Conservation (phyloP, 2,113 vertebrate genomes). For the Pycnonotus jocosus region DNA sequence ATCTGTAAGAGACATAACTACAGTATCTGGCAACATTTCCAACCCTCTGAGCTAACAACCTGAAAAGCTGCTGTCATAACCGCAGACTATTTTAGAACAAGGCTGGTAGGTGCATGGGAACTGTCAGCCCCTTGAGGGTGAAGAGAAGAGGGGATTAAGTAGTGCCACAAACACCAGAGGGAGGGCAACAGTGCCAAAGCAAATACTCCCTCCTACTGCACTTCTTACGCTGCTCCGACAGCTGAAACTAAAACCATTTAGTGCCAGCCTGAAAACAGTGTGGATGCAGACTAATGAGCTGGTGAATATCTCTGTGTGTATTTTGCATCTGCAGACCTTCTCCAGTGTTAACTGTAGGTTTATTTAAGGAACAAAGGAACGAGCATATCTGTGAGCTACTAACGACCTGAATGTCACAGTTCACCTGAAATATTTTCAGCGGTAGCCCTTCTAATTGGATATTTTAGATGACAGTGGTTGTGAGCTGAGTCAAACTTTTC, state of each 20-base stretch:
- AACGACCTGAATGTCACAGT: neutral
- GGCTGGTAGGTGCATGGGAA: neutral
- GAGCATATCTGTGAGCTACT: neutral
- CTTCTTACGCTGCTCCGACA: neutral
- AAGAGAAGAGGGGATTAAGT: neutral
- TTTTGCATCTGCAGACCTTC: neutral
- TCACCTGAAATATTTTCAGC: neutral
- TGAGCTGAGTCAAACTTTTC: neutral
- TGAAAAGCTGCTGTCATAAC: neutral
- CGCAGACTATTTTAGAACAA: neutral
- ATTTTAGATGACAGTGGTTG: neutral
- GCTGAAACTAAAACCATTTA: neutral
- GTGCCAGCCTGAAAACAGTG: neutral
- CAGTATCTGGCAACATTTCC: neutral
- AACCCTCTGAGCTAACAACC: neutral
- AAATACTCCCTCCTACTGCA: neutral
- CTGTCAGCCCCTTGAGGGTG: accelerated
- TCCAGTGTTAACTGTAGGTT: neutral
- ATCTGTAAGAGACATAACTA: neutral
- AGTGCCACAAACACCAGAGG: neutral
- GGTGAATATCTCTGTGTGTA: neutral
- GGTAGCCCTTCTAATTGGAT: neutral
- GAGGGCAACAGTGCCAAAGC: neutral
- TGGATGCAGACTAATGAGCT: neutral
- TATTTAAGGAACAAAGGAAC: neutral